Base-by-base conservation (phyloP, 2,888 invertebrate species). In the Cephus pygmeus region DNA sequence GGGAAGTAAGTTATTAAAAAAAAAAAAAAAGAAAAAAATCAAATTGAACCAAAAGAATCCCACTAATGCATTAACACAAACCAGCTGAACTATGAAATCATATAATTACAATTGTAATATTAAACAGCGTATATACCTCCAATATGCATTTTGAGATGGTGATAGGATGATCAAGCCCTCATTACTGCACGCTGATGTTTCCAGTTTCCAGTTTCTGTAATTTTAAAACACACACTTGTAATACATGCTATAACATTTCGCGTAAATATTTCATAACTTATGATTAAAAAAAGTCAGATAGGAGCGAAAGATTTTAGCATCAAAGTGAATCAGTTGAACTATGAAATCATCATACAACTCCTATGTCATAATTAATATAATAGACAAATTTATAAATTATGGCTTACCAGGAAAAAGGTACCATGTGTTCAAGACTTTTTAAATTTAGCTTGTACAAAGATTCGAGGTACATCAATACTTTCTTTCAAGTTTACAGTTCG, bases 401-500 rank as follows among this genome's bases (percentile, higher is more conserved):
- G 76, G 56, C 73, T 77, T 34, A 73, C 35, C 77, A 35, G 35
- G 12, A 23, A 75, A 36, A 40, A 1, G 15, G 6, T 40, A 23
- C 4, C n/a, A 33, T 33, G 31, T 30, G 31, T 73, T 87, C 80
- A 86, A 73, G 87, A 92, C 87, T 95, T 96, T 40, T 89, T 91
- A 87, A 97, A 97, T 93, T 97, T 97, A 6, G 95, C 97, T 92
- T 99, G 99, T 0, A 99, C 94, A 93, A 99, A 99, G 85, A 98
- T 96, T 81, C 99, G 94, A 0, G 97, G 97, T 0, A 98, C 98
- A 93, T 97, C 95, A 74, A 99, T 93, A 12, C 96, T 96, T 92
- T 99, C 98, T 88, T 99, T 98, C 77, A 96, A 93, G 92, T 99
- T 99, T 0, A 98, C 93, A 0, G 99, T 99, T 77, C 97, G 94